These are phyloP conservation scores for Trinorchestia longiramus DNA, from an alignment of 1,140 invertebrate genomes.

Conservation along the genomic window DNA sequence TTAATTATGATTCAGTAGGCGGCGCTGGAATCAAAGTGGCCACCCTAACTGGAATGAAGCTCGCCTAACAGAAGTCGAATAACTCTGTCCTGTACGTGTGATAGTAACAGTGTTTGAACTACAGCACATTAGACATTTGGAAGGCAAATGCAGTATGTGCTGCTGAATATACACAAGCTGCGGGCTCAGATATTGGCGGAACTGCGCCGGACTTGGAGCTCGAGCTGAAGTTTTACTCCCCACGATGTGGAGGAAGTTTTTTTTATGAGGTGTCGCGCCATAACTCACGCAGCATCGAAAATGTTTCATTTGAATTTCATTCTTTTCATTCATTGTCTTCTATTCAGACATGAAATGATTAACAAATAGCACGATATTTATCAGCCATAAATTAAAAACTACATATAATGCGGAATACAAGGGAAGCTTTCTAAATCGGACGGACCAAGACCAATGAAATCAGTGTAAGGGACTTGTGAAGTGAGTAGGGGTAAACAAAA, in stretches of 20 bases:
- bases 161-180: conserved; percentile 25
- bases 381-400: not conserved
- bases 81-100: not conserved
- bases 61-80: not conserved
- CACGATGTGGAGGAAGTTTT: not conserved
- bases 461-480: too few species aligned
- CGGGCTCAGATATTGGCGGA: conserved; percentile 2
- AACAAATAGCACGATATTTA: not conserved
- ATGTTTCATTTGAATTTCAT: not conserved
- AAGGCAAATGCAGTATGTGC: conserved; percentile 28
- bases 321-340: not conserved
- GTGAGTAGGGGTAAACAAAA: too few species aligned
- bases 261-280: conserved; percentile 8
- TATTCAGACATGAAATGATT: not conserved
- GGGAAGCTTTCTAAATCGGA: too few species aligned
- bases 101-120: not conserved
- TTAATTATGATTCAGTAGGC: conserved; percentile 48
- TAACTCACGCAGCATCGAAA: not conserved
- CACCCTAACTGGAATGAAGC: not conserved
- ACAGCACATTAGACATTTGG: not conserved
- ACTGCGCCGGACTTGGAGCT: not conserved
- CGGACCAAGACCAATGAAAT: too few species aligned
- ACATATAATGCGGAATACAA: not conserved
- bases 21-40: conserved; percentile 1
- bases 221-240: not conserved